Evolutionary conservation across 1,140 invertebrate genomes (phyloP), one percentile per base, ranked within the genome.

Genomic region (Drosophila ogumai): DNA sequence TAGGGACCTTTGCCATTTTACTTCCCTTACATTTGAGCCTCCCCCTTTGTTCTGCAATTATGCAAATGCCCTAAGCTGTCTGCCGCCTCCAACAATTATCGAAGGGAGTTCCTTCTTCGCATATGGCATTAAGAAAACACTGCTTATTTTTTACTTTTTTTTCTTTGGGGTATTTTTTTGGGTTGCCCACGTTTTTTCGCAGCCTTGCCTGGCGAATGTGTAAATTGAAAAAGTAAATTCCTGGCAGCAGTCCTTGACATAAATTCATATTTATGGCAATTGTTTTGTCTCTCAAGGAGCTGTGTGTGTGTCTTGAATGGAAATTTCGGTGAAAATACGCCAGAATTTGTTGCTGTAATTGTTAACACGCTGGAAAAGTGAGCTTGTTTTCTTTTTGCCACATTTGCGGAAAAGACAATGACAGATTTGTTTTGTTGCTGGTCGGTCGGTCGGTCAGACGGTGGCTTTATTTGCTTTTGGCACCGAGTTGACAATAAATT

Each of bases 201-300:
- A 59, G 43, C 19, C 40, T 36, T 17, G n/a, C 13, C 9, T 19
- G 10, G 63, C 34, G 40, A 69, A 54, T 63, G 32, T 56, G 54
- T n/a, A 46, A 69, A 77, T 50, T 41, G 22, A 57, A 44, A 50
- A 34, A 15, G 34, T 25, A 69, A 46, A 56, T 69, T 38, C 32
- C 28, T 5, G 10, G 17, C 50, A 36, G n/a, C 36, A 47, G 47
- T 46, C 25, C 63, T 28, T 32, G 55, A 65, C 55, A 57, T 28
- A 77, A 63, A 61, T 72, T 40, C 59, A 44, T 44, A 60, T 79
- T 79, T 71, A 71, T 75, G 32, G 31, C 43, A 34, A 28, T 50
- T 65, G 28, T 66, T 54, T 66, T 73, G 40, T 41, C n/a, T 34
- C 15, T n/a, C 19, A 15, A 17, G 10, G 6, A 38, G 19, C 31